Base-by-base conservation (phyloP, 2,113 vertebrate species). In the Rhea pennata region DNA sequence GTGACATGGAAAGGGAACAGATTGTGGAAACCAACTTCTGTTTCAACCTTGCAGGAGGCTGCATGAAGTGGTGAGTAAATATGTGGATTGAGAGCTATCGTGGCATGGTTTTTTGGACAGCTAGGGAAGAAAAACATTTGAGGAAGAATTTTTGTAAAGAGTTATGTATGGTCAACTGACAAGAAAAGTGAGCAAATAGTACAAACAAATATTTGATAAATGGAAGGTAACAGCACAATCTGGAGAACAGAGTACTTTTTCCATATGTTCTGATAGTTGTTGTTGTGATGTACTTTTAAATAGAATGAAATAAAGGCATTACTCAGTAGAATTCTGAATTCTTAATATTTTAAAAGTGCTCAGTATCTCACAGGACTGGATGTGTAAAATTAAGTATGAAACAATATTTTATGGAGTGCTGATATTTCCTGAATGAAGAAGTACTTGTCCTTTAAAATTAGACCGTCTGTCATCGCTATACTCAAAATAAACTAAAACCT, bases 11-110 rank as follows among this genome's bases (percentile, higher is more conserved):
- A 92, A 81, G 64, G 69, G 56, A 84, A 56, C 64, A 53, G 21
- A 78, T 80, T 90, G 70, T 56, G 39, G 85, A 78, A 92, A 95
- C 73, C 29, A 46, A 8, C 67, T 92, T 93, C 50, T 58, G 9
- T 91, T 96, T 88, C 81, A 96, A 4, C 87, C 27, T 92, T 94
- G 59, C 76, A 83, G 90, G 77, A 83, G 73, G 83, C 90, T 96
- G 64, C 79, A 36, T 73, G 74, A 95, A 77, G 31, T 61, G 91
- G 97, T 97, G 87, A 97, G 97, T 96, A 78, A 61, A 21, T 33
- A 9, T 0, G 2, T 51, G 39, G 31, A 33, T 61, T 91, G 50
- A 31, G 44, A 88, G 10, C n/a, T 73, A 12, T 42, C 73, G 75
- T 92, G 33, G 46, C n/a, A 39, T 66, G 74, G 17, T 53, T 24